Evolutionary conservation across 2,888 invertebrate genomes (phyloP).

Genomic region (Cylloceria caligata): DNA sequence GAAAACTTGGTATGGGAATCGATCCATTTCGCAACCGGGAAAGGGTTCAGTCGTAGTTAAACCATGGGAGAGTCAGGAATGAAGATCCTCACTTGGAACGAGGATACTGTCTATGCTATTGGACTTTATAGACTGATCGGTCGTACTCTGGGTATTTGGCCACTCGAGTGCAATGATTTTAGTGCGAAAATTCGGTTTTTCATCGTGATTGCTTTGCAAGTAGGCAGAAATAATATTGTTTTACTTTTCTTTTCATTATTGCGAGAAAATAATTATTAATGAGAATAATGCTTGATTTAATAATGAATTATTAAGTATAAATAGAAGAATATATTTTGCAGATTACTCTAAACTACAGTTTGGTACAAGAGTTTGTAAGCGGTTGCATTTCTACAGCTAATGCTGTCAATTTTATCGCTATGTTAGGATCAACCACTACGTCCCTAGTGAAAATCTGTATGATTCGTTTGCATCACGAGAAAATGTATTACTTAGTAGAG

Average conservation of each 20-base stretch:
- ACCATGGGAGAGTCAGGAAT: constrained; percentile 12
- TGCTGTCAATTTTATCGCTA: constrained; percentile 22
- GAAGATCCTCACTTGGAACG: constrained; percentile 20
- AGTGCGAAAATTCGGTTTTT: constrained; percentile 28
- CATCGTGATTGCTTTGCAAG: constrained; percentile 37
- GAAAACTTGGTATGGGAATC: neutral
- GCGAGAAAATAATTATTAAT: no score
- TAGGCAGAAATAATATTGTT: constrained; percentile 8
- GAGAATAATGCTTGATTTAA: no score
- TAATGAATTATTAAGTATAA: no score
- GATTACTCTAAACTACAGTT: constrained; percentile 34
- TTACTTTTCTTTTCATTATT: no score
- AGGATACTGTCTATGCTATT: constrained; percentile 48
- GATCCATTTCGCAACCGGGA: constrained; percentile 14
- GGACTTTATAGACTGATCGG: constrained; percentile 27
- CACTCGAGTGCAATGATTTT: constrained; percentile 20
- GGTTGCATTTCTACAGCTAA: constrained; percentile 18
- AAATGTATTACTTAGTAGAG: constrained; percentile 36
- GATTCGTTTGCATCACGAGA: constrained; percentile 18
- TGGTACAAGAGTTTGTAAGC: constrained; percentile 23
- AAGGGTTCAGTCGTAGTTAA: constrained; percentile 27
- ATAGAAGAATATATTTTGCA: no score
- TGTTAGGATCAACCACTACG: constrained; percentile 17
- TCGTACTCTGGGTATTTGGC: constrained; percentile 59
- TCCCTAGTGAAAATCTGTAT: constrained; percentile 33